Evolutionary conservation across 2,797 vertebrate genomes (phyloP).

Genomic region (Gymnoscopelus microlampas): DNA sequence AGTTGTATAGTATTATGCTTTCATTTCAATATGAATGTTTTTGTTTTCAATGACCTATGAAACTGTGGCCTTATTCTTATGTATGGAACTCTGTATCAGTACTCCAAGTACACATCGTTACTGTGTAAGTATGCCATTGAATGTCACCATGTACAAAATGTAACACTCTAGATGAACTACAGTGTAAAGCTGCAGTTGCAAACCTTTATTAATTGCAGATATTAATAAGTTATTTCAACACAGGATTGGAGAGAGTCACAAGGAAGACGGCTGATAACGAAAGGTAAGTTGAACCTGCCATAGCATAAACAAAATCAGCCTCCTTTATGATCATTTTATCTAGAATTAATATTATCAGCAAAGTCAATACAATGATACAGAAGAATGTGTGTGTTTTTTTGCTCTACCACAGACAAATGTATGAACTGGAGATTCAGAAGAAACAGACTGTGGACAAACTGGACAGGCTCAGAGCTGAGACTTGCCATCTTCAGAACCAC

Average conservation of each 20-base stretch:
- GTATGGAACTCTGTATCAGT: too few relatives aligned
- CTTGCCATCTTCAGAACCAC: slow-evolving; percentile 55
- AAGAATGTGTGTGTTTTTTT: neutral
- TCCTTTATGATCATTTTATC: neutral
- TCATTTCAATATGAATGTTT: neutral
- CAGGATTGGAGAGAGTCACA: slow-evolving; percentile 69
- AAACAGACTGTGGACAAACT: slow-evolving; percentile 58
- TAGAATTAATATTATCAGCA: neutral
- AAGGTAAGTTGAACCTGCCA: slow-evolving; percentile 54
- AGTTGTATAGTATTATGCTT: accelerated
- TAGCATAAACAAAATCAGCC: neutral
- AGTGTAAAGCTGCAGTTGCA: too few relatives aligned
- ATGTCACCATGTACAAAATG: too few relatives aligned
- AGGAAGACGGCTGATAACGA: slow-evolving; percentile 57
- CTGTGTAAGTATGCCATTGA: too few relatives aligned
- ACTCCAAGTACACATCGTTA: too few relatives aligned
- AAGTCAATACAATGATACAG: neutral
- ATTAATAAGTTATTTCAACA: slow-evolving; percentile 4
- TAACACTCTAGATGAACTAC: too few relatives aligned
- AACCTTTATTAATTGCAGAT: neutral
- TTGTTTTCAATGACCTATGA: neutral
- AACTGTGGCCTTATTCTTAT: too few relatives aligned
- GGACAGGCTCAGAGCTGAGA: slow-evolving; percentile 63
- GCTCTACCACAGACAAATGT: slow-evolving; percentile 63
- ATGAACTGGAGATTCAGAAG: slow-evolving; percentile 68